Evolutionary conservation across 2,888 invertebrate genomes (phyloP).

Genomic region (Chirona hameri): DNA sequence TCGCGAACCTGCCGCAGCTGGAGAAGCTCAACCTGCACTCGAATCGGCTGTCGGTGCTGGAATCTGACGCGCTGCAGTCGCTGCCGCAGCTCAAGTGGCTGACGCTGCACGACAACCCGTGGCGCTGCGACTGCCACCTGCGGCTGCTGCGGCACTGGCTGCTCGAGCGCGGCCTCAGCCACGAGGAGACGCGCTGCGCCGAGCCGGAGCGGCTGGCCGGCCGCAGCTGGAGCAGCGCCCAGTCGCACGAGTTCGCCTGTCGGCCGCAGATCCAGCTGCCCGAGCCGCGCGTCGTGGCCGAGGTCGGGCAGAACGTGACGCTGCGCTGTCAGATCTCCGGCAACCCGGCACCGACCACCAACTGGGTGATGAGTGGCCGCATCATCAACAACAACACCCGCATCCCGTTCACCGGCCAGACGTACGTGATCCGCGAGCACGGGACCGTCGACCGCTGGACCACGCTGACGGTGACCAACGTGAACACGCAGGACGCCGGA

Average conservation of each 20-base stretch:
- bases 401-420: slow-evolving; percentile 38
- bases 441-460: slow-evolving; percentile 57
- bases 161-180: slow-evolving; percentile 69
- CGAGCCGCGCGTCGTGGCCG: slow-evolving; percentile 36
- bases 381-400: slow-evolving; percentile 40
- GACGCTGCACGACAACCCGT: slow-evolving; percentile 77
- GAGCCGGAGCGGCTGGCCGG: slow-evolving; percentile 67
- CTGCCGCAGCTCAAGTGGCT: slow-evolving; percentile 74
- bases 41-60: slow-evolving; percentile 69
- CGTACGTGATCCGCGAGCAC: slow-evolving; percentile 37
- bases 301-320: slow-evolving; percentile 43
- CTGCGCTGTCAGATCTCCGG: slow-evolving; percentile 43
- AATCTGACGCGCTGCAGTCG: slow-evolving; percentile 64
- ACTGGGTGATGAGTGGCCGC: slow-evolving; percentile 45
- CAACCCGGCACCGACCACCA: slow-evolving; percentile 78
- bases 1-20: slow-evolving; percentile 58
- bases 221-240: slow-evolving; percentile 71
- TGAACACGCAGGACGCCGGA: slow-evolving; percentile 75
- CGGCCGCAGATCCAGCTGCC: slow-evolving; percentile 61
- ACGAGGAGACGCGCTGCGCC: slow-evolving; percentile 62
- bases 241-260: slow-evolving; percentile 74
- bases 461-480: slow-evolving; percentile 76
- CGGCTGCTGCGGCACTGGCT: slow-evolving; percentile 81
- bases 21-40: slow-evolving; percentile 59
- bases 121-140: slow-evolving; percentile 84